Base-by-base conservation (phyloP, 2,797 vertebrate species). In the Gambusia yucatana region DNA sequence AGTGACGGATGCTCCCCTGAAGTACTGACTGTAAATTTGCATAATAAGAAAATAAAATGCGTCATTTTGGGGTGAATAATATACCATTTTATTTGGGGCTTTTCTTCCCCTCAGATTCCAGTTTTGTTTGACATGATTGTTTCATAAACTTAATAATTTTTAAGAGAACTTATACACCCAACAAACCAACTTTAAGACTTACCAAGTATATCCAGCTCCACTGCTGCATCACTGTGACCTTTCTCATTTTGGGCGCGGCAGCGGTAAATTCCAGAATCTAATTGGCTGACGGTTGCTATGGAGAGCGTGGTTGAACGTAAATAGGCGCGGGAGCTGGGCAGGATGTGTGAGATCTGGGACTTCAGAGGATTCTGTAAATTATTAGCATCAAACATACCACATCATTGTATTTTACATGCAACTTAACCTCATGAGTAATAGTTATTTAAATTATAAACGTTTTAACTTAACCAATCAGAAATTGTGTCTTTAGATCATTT, bases 161-260 rank as follows among this genome's bases (percentile, higher is more conserved):
- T 33, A 33, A 44, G 25, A 8, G 4, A 10, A 67, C 36, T 10
- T 41, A 4, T 41, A 1, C 20, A 20, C 22, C 65, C 5, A 39
- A 41, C 52, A 46, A 50, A 73, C 1, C 28, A 59, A 25, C 14
- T 41, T 36, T 11, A 72, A 48, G 17, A 75, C 93, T 97, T 95
- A 99, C 98, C 96, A 73, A 95, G 92, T 78, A 98, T 96, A 82
- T 97, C 95, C 89, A 99, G 96, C 89, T 95, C 95, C 88, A 98
- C 88, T 1, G 92, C 91, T 76, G 93, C 94, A 69, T 89, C 93
- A 82, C 95, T 96, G 84, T 79, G 87, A 77, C 97, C 98, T 16
- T 95, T 96, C 90, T 96, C 85, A 41, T 99, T 99, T 87, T 90
- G 92, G 87, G 96, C 97, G 44, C 95, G 92, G 94, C 98, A 99